These are phyloP conservation scores for Anniella stebbinsi DNA, from an alignment of 2,797 vertebrate genomes.

Conservation along the genomic window DNA sequence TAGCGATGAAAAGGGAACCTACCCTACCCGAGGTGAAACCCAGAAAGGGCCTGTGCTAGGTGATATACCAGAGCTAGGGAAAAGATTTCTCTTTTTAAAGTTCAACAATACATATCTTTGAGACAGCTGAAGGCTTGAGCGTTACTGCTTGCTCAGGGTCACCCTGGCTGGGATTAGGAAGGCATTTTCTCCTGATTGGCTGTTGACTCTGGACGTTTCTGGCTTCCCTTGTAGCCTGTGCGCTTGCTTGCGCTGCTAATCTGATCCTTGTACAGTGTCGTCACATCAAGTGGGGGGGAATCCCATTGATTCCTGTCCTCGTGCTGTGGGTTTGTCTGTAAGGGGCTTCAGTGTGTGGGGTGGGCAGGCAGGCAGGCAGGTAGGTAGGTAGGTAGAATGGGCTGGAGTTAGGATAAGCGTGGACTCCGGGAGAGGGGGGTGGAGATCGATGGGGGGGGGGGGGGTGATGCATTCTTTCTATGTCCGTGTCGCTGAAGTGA, in stretches of 20 bases:
- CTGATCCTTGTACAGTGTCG: not conserved
- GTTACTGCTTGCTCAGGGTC: not conserved
- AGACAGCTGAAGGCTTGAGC: not conserved
- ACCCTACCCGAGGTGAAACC: accelerated
- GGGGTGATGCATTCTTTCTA: not conserved
- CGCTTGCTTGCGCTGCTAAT: not conserved
- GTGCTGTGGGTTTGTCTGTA: not conserved
- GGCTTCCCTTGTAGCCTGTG: not conserved
- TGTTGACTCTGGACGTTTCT: too few species aligned
- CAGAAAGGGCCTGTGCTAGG: too few species aligned
- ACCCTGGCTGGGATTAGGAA: not conserved
- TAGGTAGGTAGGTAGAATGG: not conserved
- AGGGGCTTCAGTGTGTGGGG: not conserved
- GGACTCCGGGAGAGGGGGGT: not conserved
- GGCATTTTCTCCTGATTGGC: not conserved
- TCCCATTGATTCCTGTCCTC: not conserved
- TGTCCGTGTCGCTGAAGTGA: not conserved
- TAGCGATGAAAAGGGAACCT: too few species aligned
- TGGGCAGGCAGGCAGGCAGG: not conserved
- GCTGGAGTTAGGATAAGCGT: not conserved
- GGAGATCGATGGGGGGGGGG: not conserved
- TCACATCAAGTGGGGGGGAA: too few species aligned
- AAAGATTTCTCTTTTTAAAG: not conserved
- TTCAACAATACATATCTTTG: not conserved
- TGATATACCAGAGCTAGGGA: not conserved